A percentile compares a stretch with the other conserved stretches of the same genome.
phyloP scores from a whole-genome alignment of 2,888 invertebrate genomes.

The Sialis fuliginosa region DNA sequence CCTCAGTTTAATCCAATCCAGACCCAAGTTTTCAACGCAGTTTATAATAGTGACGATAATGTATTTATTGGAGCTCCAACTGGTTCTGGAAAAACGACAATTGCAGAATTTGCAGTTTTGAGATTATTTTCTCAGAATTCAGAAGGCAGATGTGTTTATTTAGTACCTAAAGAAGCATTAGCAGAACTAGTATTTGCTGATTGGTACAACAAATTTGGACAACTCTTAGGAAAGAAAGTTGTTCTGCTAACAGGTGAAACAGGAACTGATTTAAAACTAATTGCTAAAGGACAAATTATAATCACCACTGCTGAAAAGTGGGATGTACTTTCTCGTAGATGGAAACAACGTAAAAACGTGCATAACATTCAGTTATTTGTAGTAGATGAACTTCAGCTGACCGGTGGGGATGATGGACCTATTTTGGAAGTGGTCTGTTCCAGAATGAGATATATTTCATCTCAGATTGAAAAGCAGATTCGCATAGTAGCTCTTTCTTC shows the following conservation, averaged over 20 bases:
- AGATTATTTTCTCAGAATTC: slow-evolving; percentile 59
- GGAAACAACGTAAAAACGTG: slow-evolving; percentile 98
- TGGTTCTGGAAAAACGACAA: slow-evolving; percentile 83
- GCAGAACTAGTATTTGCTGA: slow-evolving; percentile 81
- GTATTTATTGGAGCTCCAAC: slow-evolving; percentile 90
- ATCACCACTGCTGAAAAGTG: slow-evolving; percentile 96
- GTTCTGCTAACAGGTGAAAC: slow-evolving; percentile 94
- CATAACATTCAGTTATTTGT: slow-evolving; percentile 93
- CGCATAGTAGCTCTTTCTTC: slow-evolving; percentile 87
- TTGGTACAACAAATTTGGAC: slow-evolving; percentile 80
- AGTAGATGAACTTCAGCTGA: slow-evolving; percentile 85
- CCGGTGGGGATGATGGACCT: slow-evolving; percentile 82
- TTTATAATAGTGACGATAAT: slow-evolving; percentile 96
- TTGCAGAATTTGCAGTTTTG: slow-evolving; percentile 91
- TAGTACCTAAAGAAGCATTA: slow-evolving; percentile 81
- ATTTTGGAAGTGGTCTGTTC: slow-evolving; percentile 88
- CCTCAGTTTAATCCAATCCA: slow-evolving; percentile 97
- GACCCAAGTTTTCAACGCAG: slow-evolving; percentile 96
- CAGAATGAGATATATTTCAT: slow-evolving; percentile 87
- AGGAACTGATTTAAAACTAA: slow-evolving; percentile 83
- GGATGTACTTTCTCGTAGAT: slow-evolving; percentile 94
- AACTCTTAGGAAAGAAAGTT: slow-evolving; percentile 62
- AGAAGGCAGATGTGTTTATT: slow-evolving; percentile 77
- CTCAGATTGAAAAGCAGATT: slow-evolving; percentile 78
- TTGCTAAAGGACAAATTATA: slow-evolving; percentile 89